A percentile compares a stretch with the other conserved stretches of the same genome.
Conservation (phyloP, 2,888 invertebrate species). For the Cosmopolites sordidus region DNA sequence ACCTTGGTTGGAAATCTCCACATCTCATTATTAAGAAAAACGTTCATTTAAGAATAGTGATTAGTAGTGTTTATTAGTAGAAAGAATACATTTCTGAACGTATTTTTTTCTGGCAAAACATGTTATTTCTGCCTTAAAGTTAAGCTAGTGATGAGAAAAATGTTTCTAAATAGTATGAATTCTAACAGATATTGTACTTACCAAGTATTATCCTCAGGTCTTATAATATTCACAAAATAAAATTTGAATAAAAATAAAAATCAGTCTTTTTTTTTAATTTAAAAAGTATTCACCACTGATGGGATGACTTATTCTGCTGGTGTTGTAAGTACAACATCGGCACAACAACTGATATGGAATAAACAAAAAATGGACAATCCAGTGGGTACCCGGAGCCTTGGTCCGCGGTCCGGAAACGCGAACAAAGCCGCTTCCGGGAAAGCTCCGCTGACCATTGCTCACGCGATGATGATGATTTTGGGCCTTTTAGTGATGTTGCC, state of each 20-base stretch:
- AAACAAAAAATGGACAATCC: no score
- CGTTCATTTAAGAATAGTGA: no score
- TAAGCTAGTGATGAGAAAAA: no score
- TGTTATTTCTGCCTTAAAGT: no score
- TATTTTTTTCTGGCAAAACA: no score
- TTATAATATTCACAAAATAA: neutral
- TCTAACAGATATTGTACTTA: no score
- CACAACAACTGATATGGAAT: no score
- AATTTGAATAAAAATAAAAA: neutral
- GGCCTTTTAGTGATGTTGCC: neutral
- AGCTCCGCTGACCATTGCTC: conserved; percentile 21
- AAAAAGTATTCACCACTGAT: neutral
- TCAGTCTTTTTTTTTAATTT: neutral
- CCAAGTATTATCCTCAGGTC: conserved; percentile 23
- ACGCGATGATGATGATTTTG: conserved; percentile 20
- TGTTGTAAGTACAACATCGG: neutral
- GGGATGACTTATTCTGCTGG: neutral
- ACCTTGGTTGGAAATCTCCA: no score
- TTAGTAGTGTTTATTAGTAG: no score
- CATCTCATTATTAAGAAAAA: no score
- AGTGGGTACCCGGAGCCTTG: conserved; percentile 21
- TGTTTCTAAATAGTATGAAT: no score
- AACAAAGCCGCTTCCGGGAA: conserved; percentile 28
- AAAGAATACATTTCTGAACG: no score
- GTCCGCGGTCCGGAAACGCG: conserved; percentile 23